Evolutionary conservation across 2,113 vertebrate species (phyloP), one percentile per base, ranked within the genome.

Genomic region (Ursus arctos): DNA sequence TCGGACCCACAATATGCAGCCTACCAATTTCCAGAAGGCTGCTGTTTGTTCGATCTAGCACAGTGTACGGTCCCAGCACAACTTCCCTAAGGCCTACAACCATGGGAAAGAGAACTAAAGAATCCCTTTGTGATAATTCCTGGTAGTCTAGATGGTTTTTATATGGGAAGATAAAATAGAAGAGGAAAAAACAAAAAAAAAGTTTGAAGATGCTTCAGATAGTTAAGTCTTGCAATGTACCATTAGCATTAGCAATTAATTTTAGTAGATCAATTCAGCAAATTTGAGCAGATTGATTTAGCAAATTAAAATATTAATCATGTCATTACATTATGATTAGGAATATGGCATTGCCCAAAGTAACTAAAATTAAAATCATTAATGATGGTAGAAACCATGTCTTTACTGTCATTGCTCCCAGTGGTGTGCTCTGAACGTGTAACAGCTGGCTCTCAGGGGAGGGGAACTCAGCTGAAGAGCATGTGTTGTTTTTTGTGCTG

Each of bases 241-340:
- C 65, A 14, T 80, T n/a, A 40, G 40, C n/a, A n/a, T 61, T 61
- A 85, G 33, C 26, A 67, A 72, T 79, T 65, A 15, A 63, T 71
- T 91, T 80, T 47, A 84, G 67, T 26, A 31, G 61, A 31, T 65
- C 19, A 11, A 16, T 53, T 49, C 84, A 72, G 49, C 61, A 49
- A 47, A 84, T 85, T 21, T 76, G 81, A 91, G 85, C 47, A 94
- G 19, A 81, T 16, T 55, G 93, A 65, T 63, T 59, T 57, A 82
- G 72, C 49, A 72, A 55, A 53, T 88, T 88, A 84, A 92, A 95
- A 89, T 93, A 96, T 86, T 53, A 59, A 51, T 88, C 33, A 63
- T 72, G 67, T 51, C 72, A 71, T 65, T 57, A 43, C 31, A 86
- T 57, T 51, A 13, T 69, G 80, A 71, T 69, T 61, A 55, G 55